Conservation (phyloP, 2,888 invertebrate species). For the Pardosa pseudoannulata region DNA sequence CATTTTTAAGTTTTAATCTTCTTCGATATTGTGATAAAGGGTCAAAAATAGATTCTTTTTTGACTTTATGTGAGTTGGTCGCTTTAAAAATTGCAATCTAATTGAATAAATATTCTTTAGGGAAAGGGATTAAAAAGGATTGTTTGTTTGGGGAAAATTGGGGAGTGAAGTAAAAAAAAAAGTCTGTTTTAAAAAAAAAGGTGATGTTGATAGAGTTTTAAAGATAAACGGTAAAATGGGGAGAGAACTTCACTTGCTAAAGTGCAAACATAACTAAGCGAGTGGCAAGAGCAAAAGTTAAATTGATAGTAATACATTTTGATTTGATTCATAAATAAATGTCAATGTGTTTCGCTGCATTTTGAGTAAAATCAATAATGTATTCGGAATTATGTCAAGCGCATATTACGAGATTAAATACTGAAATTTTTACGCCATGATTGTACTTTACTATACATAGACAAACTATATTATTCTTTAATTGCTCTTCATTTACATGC, state of each 20-base stretch:
- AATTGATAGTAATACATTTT: too few relatives aligned
- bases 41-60: constrained; percentile 2
- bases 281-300: too few relatives aligned
- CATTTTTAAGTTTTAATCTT: constrained; percentile 27
- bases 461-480: too few relatives aligned
- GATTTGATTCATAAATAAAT: too few relatives aligned
- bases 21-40: constrained; percentile 15
- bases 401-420: too few relatives aligned
- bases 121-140: constrained; percentile 16
- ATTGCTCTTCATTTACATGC: too few relatives aligned
- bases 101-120: constrained; percentile 19
- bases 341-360: too few relatives aligned
- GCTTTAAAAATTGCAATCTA: constrained; percentile 10
- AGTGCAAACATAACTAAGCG: too few relatives aligned
- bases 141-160: not conserved
- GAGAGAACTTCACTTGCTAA: not conserved
- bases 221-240: not conserved
- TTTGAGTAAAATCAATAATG: too few relatives aligned
- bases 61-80: not conserved
- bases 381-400: too few relatives aligned
- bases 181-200: not conserved
- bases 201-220: not conserved
- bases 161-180: not conserved
- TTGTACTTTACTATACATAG: too few relatives aligned
- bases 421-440: too few relatives aligned